Base-by-base conservation (phyloP, 2,888 invertebrate genomes). In the Schrankia costaestrigalis region DNA sequence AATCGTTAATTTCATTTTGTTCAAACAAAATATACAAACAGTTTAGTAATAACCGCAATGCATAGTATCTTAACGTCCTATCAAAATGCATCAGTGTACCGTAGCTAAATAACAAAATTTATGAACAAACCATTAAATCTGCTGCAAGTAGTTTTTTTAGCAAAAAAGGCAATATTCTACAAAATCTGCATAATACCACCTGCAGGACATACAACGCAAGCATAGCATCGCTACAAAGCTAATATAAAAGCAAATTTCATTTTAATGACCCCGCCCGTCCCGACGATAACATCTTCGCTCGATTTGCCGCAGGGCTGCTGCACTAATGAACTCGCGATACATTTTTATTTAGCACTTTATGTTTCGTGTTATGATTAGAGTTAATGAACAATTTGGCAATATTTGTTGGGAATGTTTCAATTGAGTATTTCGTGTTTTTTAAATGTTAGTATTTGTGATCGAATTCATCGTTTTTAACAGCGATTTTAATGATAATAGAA, bases 241-340 rank as follows among this genome's bases (percentile, higher is more conserved):
- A 64, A 64, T 73, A 54, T 54, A 71, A 69, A 73, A 72, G 78
- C 78, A 83, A 83, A 84, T 84, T 81, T 82, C 75, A 82, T 81
- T 84, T 82, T 83, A 81, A 83, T 80, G 83, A 79, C 78, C 74
- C 54, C 40, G 50, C 54, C 54, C 49, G 62, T 61, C 57, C 47
- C 43, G 43, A 41, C 47, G 77, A 78, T 80, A 70, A 49, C 54
- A 78, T 80, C 80, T 68, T 54, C 54, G 66, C 63, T 71, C 74
- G 70, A 77, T 78, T 78, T 71, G 69, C 65, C 59, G 40, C 51
- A 74, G 71, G 71, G 72, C n/a, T 69, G 64, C 53, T 54, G 24
- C 19, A 39, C 26, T 51, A 48, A 54, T 54, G 39, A 43, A 38
- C 45, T 42, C 31, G 36, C 36, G 17, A 49, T 32, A 32, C 2